Percentiles rank a stretch among this genome's conserved stretches.
phyloP scores from a whole-genome alignment of 1,140 invertebrate species.

The Sycophaga agraensis region DNA sequence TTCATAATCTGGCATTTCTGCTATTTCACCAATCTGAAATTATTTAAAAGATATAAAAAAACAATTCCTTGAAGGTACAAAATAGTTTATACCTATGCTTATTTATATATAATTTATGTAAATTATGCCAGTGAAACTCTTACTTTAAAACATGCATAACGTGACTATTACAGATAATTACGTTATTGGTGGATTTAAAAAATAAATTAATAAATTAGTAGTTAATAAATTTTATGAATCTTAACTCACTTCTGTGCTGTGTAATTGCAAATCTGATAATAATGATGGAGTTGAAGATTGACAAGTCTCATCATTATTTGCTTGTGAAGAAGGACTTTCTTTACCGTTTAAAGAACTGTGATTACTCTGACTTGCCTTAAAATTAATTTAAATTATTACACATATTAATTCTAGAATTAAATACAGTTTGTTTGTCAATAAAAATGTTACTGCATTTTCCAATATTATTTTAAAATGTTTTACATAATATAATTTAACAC shows the following conservation, averaged over 20 bases:
- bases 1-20: slow-evolving; percentile 66
- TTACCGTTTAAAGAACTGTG: slow-evolving; percentile 38
- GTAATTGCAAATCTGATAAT: slow-evolving; percentile 48
- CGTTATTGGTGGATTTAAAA: background rate
- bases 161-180: background rate
- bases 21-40: slow-evolving; percentile 66
- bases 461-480: background rate
- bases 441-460: background rate
- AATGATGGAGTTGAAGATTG: slow-evolving; percentile 43
- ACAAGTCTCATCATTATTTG: slow-evolving; percentile 38
- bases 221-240: background rate
- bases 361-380: slow-evolving; percentile 39
- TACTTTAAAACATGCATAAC: background rate
- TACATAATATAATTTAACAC: too few species aligned
- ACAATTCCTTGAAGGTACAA: background rate
- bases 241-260: slow-evolving; percentile 51
- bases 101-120: too few species aligned
- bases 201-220: background rate
- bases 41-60: background rate
- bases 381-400: too few species aligned
- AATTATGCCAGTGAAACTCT: too few species aligned
- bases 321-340: slow-evolving; percentile 32
- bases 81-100: background rate
- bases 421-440: too few species aligned
- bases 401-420: too few species aligned